Conservation (phyloP, 2,113 vertebrate species). For the Chionodraco myersi region DNA sequence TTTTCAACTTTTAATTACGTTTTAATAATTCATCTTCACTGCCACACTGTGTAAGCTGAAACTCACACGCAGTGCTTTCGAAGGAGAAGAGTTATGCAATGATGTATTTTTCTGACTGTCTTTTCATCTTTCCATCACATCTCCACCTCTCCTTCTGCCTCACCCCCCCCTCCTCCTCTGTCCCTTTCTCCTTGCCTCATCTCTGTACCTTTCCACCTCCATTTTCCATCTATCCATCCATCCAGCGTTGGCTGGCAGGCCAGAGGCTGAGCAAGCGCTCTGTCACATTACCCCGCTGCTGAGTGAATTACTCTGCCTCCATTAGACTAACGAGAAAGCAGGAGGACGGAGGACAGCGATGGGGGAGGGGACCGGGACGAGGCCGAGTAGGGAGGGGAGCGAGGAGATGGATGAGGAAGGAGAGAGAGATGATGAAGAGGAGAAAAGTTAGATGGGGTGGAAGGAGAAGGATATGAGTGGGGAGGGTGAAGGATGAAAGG, state of each 20-base stretch:
- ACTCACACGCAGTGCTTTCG: constrained; percentile 3
- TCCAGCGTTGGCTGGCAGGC: constrained; percentile 53
- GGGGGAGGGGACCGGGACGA: not conserved
- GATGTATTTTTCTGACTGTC: constrained; percentile 53
- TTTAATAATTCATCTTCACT: not conserved
- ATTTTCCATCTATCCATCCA: constrained; percentile 23
- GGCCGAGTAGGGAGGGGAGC: not conserved
- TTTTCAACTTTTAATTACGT: not conserved
- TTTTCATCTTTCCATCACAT: constrained; percentile 54
- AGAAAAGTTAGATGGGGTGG: constrained; percentile 35
- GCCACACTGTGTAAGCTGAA: not conserved
- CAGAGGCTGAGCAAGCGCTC: constrained; percentile 82
- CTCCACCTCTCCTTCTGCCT: constrained; percentile 19
- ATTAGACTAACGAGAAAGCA: constrained; percentile 82
- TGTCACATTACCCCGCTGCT: constrained; percentile 77
- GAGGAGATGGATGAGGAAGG: constrained; percentile 10
- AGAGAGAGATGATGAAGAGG: constrained; percentile 2
- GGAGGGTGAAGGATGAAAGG: constrained; percentile 30
- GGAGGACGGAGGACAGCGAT: constrained; percentile 14
- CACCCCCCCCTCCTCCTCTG: not conserved
- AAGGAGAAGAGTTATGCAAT: constrained; percentile 56
- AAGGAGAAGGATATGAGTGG: constrained; percentile 14
- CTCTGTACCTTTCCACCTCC: constrained; percentile 34
- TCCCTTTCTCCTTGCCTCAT: constrained; percentile 11
- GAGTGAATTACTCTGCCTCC: constrained; percentile 84